These are phyloP conservation scores for Pemphigus obesinymphae DNA, from an alignment of 1,140 invertebrate species.

Conservation along the genomic window DNA sequence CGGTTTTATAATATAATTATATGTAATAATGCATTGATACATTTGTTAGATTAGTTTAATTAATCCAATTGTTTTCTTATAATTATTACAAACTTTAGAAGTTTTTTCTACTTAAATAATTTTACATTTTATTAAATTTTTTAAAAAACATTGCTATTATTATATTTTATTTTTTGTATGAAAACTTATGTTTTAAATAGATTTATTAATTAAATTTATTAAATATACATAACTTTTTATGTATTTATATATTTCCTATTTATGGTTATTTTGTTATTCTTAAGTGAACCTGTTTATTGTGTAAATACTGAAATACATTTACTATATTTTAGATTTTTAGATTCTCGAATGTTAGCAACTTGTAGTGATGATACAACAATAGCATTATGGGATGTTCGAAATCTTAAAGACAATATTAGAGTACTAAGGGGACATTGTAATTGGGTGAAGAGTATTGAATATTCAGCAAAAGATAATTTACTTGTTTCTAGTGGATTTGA, in stretches of 20 bases:
- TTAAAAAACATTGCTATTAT: too few relatives aligned
- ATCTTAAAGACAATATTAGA: constrained; percentile 70
- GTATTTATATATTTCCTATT: background rate
- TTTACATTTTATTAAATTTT: too few relatives aligned
- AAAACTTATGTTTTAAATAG: too few relatives aligned
- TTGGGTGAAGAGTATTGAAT: constrained; percentile 96
- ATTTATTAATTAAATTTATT: background rate
- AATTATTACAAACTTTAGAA: too few relatives aligned
- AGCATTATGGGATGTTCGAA: constrained; percentile 84
- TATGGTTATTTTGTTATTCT: background rate
- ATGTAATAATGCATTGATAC: too few relatives aligned
- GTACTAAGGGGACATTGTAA: constrained; percentile 82
- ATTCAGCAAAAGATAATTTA: constrained; percentile 76
- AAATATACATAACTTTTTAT: background rate
- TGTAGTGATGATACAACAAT: constrained; percentile 91
- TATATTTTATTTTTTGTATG: too few relatives aligned
- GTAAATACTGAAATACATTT: too few relatives aligned
- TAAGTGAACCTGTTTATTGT: too few relatives aligned
- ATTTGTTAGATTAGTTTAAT: too few relatives aligned
- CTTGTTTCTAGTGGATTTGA: constrained; percentile 88
- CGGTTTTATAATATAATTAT: too few relatives aligned
- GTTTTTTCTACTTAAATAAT: too few relatives aligned
- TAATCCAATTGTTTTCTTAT: too few relatives aligned
- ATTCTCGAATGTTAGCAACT: constrained; percentile 81
- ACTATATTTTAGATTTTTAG: constrained; percentile 68